These are phyloP conservation scores for Dromaius novaehollandiae DNA, from an alignment of 2,113 vertebrate genomes.

Conservation along the genomic window DNA sequence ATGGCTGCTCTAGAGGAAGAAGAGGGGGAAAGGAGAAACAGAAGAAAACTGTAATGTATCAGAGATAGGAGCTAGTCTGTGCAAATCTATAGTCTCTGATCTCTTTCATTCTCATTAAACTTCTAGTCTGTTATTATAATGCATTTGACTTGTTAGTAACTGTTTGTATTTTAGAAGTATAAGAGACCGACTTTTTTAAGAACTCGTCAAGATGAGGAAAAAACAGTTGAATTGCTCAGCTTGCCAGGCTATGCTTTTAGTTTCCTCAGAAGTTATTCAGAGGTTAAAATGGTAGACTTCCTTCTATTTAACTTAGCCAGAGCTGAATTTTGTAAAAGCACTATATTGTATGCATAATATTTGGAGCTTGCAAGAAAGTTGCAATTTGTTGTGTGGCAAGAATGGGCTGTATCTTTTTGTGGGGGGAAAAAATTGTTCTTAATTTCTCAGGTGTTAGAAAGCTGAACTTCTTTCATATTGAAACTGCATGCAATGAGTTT, in stretches of 20 bases:
- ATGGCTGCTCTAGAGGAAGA: neutral
- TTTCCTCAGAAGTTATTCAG: neutral
- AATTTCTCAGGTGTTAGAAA: neutral
- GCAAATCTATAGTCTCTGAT: neutral
- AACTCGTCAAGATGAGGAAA: neutral
- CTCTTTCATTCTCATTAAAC: neutral
- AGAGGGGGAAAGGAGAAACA: neutral
- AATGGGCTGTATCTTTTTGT: neutral
- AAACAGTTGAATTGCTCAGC: constrained; percentile 6
- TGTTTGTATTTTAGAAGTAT: neutral
- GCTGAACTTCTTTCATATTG: neutral
- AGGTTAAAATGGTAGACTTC: neutral
- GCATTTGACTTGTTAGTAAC: neutral
- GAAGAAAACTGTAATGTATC: neutral
- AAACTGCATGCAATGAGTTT: neutral
- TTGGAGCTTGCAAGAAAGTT: neutral
- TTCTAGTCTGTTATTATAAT: neutral
- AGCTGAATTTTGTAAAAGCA: neutral
- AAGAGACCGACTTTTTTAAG: neutral
- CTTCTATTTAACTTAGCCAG: neutral
- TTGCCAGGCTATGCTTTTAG: neutral
- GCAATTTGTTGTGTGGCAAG: rapidly evolving
- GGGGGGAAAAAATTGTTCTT: neutral
- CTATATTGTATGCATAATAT: neutral
- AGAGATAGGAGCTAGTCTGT: neutral